Evolutionary conservation across 1,140 invertebrate genomes (phyloP).

Genomic region (Leptestheria dahalacensis): DNA sequence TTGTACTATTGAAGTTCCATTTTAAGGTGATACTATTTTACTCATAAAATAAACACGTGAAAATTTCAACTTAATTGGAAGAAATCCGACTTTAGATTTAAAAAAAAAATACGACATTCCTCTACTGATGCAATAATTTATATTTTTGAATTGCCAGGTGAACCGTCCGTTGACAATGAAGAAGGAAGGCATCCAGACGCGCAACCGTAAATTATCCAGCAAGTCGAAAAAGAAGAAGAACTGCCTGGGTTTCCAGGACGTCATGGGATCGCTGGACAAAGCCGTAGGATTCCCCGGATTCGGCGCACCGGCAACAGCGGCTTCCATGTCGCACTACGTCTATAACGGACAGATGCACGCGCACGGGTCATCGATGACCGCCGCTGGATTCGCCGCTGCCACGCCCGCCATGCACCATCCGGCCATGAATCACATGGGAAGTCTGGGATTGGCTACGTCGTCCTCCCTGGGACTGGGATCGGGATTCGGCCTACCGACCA

Average conservation of each 20-base stretch:
- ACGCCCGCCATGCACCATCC: conserved; percentile 18
- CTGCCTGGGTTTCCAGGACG: conserved; percentile 37
- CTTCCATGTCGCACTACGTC: conserved; percentile 30
- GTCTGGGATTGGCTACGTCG: conserved; percentile 25
- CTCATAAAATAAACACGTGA: too few species aligned
- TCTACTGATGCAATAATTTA: too few species aligned
- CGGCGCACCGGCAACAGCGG: conserved; percentile 15
- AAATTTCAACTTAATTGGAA: too few species aligned
- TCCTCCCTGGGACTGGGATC: conserved; percentile 25
- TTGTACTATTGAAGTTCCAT: too few species aligned
- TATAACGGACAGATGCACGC: conserved; percentile 30
- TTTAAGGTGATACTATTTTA: too few species aligned
- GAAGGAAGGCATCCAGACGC: conserved; percentile 95
- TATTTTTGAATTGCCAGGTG: conserved; percentile 54
- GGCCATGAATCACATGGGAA: not conserved
- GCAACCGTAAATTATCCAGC: conserved; percentile 87
- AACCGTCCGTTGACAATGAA: conserved; percentile 97
- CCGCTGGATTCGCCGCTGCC: conserved; percentile 25
- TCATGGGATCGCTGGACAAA: conserved; percentile 24
- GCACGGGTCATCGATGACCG: conserved; percentile 19
- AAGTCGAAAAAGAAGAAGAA: conserved; percentile 92
- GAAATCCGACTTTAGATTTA: too few species aligned
- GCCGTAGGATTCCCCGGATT: conserved; percentile 20
- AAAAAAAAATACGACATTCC: too few species aligned
- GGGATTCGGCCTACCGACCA: conserved; percentile 18